Conservation (phyloP, 2,113 vertebrate genomes). For the Okapia johnstoni region DNA sequence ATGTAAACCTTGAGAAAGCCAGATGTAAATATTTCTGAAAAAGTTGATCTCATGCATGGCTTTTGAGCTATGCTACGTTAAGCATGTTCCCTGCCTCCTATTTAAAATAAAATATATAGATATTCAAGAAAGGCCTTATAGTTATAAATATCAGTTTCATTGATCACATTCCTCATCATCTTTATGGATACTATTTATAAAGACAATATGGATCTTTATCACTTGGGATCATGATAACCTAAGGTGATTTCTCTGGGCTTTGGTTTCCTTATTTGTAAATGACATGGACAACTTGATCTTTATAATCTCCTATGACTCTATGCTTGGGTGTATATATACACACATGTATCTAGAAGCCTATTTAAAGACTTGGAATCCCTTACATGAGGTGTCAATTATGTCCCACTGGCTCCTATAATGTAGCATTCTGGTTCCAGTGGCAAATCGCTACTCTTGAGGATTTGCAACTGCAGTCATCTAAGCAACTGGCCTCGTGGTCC, state of each 20-base stretch:
- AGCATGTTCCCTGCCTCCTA: neutral
- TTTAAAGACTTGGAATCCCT: neutral
- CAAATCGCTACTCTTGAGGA: neutral
- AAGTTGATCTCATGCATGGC: neutral
- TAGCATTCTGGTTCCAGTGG: neutral
- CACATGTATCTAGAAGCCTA: neutral
- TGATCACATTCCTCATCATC: neutral
- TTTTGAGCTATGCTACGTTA: neutral
- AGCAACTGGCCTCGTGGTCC: neutral
- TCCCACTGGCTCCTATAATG: neutral
- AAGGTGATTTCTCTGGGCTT: neutral
- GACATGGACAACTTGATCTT: neutral
- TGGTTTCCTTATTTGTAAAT: neutral
- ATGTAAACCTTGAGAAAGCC: neutral
- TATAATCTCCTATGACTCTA: neutral
- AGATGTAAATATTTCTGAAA: conserved; percentile 8
- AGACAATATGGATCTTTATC: neutral
- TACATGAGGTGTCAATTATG: neutral
- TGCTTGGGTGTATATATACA: neutral
- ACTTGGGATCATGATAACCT: neutral
- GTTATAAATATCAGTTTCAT: neutral
- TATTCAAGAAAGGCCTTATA: neutral
- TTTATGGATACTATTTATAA: neutral
- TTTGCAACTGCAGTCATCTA: neutral
- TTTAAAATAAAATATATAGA: neutral